Evolutionary conservation across 2,888 invertebrate species (phyloP).

Genomic region (Lithophane leautieri): DNA sequence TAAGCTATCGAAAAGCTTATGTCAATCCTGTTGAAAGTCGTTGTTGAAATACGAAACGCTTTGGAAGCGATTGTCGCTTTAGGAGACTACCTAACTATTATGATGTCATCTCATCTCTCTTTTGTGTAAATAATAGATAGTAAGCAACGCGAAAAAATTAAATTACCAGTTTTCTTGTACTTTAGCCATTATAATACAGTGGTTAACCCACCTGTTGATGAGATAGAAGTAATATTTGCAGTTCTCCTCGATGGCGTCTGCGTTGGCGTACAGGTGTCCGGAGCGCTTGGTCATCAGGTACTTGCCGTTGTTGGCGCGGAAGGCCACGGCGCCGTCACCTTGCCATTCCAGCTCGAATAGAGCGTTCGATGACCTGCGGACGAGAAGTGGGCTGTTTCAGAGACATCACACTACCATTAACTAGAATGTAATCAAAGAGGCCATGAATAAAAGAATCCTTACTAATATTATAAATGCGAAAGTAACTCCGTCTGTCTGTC

Average conservation of each 20-base stretch:
- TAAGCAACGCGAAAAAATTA: neutral
- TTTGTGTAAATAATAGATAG: neutral
- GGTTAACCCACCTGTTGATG: constrained; percentile 93
- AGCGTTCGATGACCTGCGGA: constrained; percentile 95
- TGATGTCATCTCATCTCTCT: neutral
- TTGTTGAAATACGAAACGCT: no score
- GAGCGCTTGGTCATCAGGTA: constrained; percentile 98
- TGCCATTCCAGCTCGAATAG: constrained; percentile 98
- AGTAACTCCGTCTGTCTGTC: no score
- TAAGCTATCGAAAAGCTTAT: no score
- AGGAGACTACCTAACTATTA: no score
- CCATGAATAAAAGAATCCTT: neutral
- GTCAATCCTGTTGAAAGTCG: no score
- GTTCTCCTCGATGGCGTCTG: constrained; percentile 95
- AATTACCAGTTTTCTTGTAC: neutral
- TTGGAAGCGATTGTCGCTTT: no score
- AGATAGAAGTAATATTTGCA: constrained; percentile 98
- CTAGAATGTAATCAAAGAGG: neutral
- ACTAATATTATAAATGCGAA: no score
- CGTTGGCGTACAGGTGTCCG: constrained; percentile 97
- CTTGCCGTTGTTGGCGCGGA: constrained; percentile 98
- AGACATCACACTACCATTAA: neutral
- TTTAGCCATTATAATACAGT: neutral
- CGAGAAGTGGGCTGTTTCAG: neutral
- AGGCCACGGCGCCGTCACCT: constrained; percentile 96